Base-by-base conservation (phyloP, 1,140 invertebrate genomes). In the Drosophila tropicalis region DNA sequence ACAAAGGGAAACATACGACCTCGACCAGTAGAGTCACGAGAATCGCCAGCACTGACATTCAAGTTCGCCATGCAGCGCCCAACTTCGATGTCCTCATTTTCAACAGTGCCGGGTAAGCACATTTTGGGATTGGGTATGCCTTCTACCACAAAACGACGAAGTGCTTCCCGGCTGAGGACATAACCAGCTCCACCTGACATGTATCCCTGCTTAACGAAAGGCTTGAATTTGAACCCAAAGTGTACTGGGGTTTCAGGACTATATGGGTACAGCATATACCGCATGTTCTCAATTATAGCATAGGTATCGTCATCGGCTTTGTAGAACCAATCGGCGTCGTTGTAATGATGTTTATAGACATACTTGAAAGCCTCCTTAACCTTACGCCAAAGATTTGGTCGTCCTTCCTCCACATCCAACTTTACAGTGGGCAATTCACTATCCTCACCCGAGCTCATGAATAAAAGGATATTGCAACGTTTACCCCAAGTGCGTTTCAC, bases 251-350 rank as follows among this genome's bases (percentile, higher is more conserved):
- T 94, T 2, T 93, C 93, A 6, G 95, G 91, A 80, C 95, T 94
- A 79, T 97, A 94, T 0, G 95, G 93, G 13, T 95, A 94, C 22
- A 99, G 92, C 95, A 98, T 96, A 81, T 96, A 97, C 36, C 97
- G 93, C 25, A 98, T 93, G 92, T 98, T 98, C 92, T 98, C 97
- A 1, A 98, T 94, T 51, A 98, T 94, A 13, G 98, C 96, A 91
- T 97, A 98, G 5, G 97, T 98, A 90, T 98, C 97, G 92, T 98
- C 97, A 86, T 98, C 97, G 39, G 97, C 97, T 92, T 98, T 99
- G 81, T 98, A 93, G 91, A 98, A 98, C 97, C 97, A 98, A 92
- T 98, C 97, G 15, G 95, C 96, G 70, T 97, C 94, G 75, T 97
- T 93, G 32, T 94, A 92, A 89, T 98, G 95, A 90, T 97, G 93